phyloP scores from a whole-genome alignment of 2,888 invertebrate species.

The Cerastoderma edule region DNA sequence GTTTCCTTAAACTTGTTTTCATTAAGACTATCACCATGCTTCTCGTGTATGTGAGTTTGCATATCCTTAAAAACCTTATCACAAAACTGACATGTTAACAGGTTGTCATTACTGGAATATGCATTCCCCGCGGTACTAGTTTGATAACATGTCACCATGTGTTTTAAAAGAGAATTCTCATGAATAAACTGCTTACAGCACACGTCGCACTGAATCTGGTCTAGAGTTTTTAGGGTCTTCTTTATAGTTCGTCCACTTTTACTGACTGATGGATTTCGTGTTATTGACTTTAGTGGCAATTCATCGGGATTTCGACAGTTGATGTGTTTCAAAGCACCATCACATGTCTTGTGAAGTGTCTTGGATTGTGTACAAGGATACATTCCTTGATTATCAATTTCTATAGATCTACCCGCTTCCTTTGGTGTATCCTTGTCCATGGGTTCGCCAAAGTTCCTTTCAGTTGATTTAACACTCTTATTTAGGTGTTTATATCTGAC shows the following conservation, averaged over 20 bases:
- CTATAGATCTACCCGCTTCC: background rate
- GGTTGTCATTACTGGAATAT: background rate
- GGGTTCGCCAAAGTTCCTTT: constrained; percentile 28
- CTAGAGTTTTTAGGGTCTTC: constrained; percentile 30
- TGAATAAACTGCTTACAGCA: constrained; percentile 38
- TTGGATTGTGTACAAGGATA: too few species aligned
- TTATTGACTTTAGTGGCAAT: background rate
- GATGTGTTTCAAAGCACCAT: too few species aligned
- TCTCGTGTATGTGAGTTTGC: constrained; percentile 1
- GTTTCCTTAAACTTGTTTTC: background rate
- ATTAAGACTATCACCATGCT: background rate
- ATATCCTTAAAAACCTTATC: background rate
- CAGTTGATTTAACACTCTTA: constrained; percentile 17
- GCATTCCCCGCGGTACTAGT: background rate
- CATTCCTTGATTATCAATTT: too few species aligned
- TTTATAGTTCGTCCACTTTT: constrained; percentile 43
- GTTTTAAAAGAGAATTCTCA: constrained; percentile 27
- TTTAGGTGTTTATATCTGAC: constrained; percentile 37
- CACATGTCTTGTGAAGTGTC: too few species aligned
- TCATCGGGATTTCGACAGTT: constrained; percentile 8
- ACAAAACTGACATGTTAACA: background rate
- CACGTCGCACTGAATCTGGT: constrained; percentile 37
- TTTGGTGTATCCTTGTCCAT: background rate
- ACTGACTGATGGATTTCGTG: constrained; percentile 18
- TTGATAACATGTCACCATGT: constrained; percentile 28